phyloP scores from a whole-genome alignment of 2,113 vertebrate genomes.

The Siphamia tubifer region DNA sequence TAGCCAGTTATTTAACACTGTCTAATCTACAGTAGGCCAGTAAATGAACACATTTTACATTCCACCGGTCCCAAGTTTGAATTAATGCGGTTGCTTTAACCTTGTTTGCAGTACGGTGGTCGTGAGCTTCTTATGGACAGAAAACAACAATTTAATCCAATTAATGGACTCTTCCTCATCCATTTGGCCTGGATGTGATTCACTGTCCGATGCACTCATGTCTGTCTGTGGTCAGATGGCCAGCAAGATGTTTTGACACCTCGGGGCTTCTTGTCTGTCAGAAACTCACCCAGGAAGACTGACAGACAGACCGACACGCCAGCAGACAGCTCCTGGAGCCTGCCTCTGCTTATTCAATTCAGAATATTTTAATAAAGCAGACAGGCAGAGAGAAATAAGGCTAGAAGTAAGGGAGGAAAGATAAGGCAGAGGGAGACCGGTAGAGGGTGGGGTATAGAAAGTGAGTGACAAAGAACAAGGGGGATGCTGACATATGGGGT shows the following conservation, averaged over 20 bases:
- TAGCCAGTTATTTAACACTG: slow-evolving; percentile 20
- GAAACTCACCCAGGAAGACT: slow-evolving; percentile 87
- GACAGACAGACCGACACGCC: slow-evolving; percentile 61
- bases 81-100: background rate
- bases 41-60: background rate
- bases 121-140: background rate
- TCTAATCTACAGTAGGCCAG: background rate
- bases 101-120: background rate
- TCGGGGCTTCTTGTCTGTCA: slow-evolving; percentile 73
- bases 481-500: slow-evolving; percentile 72
- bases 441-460: slow-evolving; percentile 58
- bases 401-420: slow-evolving; percentile 44
- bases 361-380: slow-evolving; percentile 90
- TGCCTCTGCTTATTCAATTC: slow-evolving; percentile 91
- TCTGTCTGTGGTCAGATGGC: slow-evolving; percentile 67
- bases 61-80: background rate
- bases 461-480: slow-evolving; percentile 74
- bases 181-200: slow-evolving; percentile 19
- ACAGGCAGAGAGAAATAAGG: slow-evolving; percentile 87
- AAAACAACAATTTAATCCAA: slow-evolving; percentile 16
- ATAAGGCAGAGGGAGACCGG: slow-evolving; percentile 62
- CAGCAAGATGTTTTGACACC: slow-evolving; percentile 87
- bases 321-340: slow-evolving; percentile 83
- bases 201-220: slow-evolving; percentile 9
- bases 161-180: background rate